Percentiles rank a stretch among this genome's conserved stretches.
Evolutionary conservation across 2,888 invertebrate genomes (phyloP).

Genomic region (Hirtodrosophila trivittata): DNA sequence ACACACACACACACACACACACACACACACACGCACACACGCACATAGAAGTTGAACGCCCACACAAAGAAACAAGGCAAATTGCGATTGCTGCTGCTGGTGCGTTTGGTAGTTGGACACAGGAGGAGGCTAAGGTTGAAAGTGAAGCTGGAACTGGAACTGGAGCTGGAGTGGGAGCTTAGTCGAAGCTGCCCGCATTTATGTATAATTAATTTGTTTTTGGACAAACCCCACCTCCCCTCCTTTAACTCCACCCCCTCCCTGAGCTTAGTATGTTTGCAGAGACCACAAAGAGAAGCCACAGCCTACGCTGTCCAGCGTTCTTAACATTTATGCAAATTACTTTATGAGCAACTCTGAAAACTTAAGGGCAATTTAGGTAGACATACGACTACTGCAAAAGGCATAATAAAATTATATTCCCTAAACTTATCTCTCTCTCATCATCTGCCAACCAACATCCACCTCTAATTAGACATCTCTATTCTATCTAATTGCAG

Average conservation of each 20-base stretch:
- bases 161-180: not conserved
- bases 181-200: constrained; percentile 44
- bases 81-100: constrained; percentile 53
- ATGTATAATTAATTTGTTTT: constrained; percentile 72
- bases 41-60: constrained; percentile 28
- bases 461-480: constrained; percentile 1
- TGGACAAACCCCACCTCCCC: constrained; percentile 8
- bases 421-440: not conserved
- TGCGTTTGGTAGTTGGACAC: not conserved
- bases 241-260: not conserved
- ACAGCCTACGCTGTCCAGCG: not conserved
- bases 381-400: constrained; percentile 8
- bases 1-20: constrained; percentile 9
- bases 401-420: constrained; percentile 20
- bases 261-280: not conserved
- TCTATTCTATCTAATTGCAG: constrained; percentile 47
- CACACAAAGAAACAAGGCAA: constrained; percentile 33
- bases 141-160: not conserved
- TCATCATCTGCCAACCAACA: not conserved
- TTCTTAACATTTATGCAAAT: constrained; percentile 65
- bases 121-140: not conserved
- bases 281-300: not conserved
- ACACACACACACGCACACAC: constrained; percentile 11
- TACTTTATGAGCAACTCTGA: constrained; percentile 58
- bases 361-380: constrained; percentile 45